A percentile compares a stretch with the other conserved stretches of the same genome.
Evolutionary conservation across 2,797 vertebrate genomes (phyloP).

Genomic region (Borostomias antarcticus): DNA sequence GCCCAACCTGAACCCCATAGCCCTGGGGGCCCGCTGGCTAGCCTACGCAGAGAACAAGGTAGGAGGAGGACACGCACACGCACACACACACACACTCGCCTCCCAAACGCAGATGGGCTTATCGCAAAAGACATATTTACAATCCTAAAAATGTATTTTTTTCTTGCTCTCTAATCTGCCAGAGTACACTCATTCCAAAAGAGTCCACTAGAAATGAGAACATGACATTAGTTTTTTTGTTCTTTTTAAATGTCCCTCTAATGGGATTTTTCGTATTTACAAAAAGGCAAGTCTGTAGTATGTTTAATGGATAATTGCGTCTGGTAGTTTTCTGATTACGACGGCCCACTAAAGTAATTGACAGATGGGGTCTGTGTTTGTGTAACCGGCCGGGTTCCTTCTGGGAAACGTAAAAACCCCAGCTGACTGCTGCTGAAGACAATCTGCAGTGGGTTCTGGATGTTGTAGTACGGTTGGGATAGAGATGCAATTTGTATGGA

Average conservation of each 20-base stretch:
- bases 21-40: constrained; percentile 95
- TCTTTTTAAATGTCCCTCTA: constrained; percentile 56
- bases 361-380: constrained; percentile 63
- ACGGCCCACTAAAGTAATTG: constrained; percentile 65
- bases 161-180: constrained; percentile 63
- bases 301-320: constrained; percentile 64
- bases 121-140: constrained; percentile 62
- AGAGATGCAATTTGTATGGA: too few species aligned
- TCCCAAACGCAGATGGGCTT: constrained; percentile 35
- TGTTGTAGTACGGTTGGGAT: too few species aligned
- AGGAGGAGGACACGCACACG: constrained; percentile 38
- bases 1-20: constrained; percentile 95
- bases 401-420: too few species aligned
- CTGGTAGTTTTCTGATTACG: constrained; percentile 38
- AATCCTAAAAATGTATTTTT: constrained; percentile 58
- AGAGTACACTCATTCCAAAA: constrained; percentile 65
- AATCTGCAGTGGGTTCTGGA: too few species aligned
- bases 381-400: constrained; percentile 9
- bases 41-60: constrained; percentile 99
- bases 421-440: too few species aligned
- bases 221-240: constrained; percentile 59
- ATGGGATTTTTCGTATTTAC: constrained; percentile 68
- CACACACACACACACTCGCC: background rate
- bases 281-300: constrained; percentile 58
- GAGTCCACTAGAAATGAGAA: constrained; percentile 64